Percentiles rank a stretch among this genome's conserved stretches.
Evolutionary conservation across 1,140 invertebrate genomes (phyloP).

Genomic region (Heliothis virescens): DNA sequence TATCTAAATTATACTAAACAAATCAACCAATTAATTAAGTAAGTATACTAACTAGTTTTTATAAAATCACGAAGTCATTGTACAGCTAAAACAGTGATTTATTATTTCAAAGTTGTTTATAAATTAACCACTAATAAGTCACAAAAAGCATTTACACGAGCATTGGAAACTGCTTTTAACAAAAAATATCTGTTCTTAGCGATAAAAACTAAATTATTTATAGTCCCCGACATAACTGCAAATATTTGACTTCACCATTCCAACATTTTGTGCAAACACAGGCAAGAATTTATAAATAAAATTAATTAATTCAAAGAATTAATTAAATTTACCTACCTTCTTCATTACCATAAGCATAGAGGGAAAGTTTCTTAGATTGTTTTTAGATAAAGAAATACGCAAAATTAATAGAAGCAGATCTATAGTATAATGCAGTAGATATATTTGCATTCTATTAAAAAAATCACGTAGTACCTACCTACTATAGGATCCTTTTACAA

Average conservation of each 20-base stretch:
- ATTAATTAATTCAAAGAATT: too few species aligned
- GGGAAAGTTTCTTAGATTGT: too few species aligned
- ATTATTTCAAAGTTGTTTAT: not conserved
- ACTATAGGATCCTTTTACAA: too few species aligned
- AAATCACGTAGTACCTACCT: too few species aligned
- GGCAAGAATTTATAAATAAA: not conserved
- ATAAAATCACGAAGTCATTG: not conserved
- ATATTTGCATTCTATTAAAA: too few species aligned
- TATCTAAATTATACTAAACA: too few species aligned
- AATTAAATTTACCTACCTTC: too few species aligned
- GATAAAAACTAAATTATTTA: not conserved
- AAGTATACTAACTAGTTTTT: not conserved
- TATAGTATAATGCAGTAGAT: too few species aligned
- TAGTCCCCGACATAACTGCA: not conserved
- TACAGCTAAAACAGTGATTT: not conserved
- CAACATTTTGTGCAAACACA: not conserved
- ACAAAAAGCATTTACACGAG: conserved; percentile 1
- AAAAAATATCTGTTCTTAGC: not conserved
- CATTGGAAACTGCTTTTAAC: not conserved
- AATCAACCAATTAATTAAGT: not conserved
- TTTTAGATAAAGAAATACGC: too few species aligned
- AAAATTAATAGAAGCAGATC: too few species aligned
- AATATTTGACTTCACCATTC: not conserved
- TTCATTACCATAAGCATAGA: too few species aligned
- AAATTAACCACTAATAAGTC: not conserved